These are phyloP conservation scores for Psittacula echo DNA, from an alignment of 2,797 vertebrate species.

Conservation along the genomic window DNA sequence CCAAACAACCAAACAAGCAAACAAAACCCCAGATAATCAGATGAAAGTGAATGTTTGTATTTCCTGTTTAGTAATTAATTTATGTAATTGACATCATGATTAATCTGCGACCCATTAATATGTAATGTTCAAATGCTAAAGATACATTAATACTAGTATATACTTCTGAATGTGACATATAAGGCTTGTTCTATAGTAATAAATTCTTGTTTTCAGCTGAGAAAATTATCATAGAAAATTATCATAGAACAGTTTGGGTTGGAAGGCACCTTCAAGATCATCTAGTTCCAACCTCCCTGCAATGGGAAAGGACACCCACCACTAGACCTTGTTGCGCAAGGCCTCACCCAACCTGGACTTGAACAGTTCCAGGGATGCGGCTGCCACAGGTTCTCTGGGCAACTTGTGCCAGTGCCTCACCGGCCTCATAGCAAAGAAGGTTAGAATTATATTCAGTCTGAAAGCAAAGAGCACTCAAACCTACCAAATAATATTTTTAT, in stretches of 20 bases:
- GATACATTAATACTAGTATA: neutral
- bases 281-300: neutral
- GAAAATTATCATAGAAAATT: neutral
- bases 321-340: neutral
- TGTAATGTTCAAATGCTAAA: neutral
- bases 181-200: neutral
- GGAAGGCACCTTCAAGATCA: neutral
- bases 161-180: neutral
- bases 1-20: neutral
- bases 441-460: neutral
- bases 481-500: neutral
- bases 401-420: neutral
- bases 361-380: neutral
- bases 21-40: neutral
- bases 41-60: neutral
- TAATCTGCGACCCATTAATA: neutral
- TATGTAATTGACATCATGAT: neutral
- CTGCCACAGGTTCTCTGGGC: neutral
- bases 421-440: neutral
- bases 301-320: neutral
- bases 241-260: neutral
- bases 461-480: neutral
- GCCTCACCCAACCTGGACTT: neutral
- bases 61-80: slow-evolving; percentile 10
- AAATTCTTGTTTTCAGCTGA: neutral